These are phyloP conservation scores for Lamprologus callipterus DNA, from an alignment of 2,113 vertebrate species.

Conservation along the genomic window DNA sequence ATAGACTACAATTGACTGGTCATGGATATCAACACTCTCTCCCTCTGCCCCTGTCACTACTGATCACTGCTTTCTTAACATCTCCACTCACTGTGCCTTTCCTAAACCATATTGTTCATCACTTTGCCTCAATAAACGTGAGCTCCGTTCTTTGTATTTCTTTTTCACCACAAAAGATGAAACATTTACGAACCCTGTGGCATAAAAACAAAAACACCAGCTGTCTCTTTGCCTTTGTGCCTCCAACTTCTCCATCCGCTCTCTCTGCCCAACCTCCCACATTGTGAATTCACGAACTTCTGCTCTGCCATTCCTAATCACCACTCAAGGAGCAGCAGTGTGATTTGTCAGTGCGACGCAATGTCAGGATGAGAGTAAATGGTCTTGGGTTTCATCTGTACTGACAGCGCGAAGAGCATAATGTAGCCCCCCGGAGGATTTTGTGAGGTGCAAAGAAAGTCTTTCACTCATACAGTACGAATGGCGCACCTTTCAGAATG, in stretches of 20 bases:
- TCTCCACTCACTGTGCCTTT: not conserved
- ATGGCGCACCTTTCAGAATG: not conserved
- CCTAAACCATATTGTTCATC: not conserved
- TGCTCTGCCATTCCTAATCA: conserved; percentile 46
- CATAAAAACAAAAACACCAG: conserved; percentile 13
- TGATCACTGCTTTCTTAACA: not conserved
- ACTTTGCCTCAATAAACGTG: not conserved
- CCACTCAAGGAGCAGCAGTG: conserved; percentile 9
- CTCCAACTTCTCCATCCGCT: conserved; percentile 1
- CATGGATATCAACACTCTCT: not conserved
- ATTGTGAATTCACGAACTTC: conserved; percentile 50
- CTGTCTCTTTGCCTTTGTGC: conserved; percentile 4
- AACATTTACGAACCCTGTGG: conserved; percentile 36
- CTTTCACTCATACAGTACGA: not conserved
- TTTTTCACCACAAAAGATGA: not conserved
- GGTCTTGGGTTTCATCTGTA: conserved; percentile 27
- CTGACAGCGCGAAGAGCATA: conserved; percentile 39
- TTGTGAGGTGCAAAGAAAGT: conserved; percentile 4
- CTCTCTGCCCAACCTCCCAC: conserved; percentile 14
- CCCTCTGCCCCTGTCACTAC: not conserved
- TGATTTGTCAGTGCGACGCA: conserved; percentile 48
- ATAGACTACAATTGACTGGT: not conserved
- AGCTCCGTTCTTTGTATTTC: not conserved
- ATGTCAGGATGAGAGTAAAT: conserved; percentile 45
- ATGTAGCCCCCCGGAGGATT: conserved; percentile 10